phyloP scores from a whole-genome alignment of 2,888 invertebrate species.

The Synergus japonicus region DNA sequence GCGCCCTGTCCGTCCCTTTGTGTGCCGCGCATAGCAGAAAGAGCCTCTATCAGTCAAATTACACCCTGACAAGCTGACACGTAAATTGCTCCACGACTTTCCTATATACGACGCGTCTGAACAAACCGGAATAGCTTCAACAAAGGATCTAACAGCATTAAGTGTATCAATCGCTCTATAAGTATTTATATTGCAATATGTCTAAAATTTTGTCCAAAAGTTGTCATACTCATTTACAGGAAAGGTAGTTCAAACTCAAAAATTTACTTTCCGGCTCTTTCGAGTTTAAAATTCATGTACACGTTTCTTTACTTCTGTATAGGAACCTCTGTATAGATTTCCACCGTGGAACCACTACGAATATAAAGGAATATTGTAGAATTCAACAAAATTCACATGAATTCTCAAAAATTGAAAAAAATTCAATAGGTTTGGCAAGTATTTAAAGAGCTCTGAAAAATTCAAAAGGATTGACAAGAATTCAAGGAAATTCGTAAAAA shows the following conservation, averaged over 20 bases:
- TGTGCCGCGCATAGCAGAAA: constrained; percentile 53
- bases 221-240: neutral
- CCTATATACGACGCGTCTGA: constrained; percentile 60
- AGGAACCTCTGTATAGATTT: too few species aligned
- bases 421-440: too few species aligned
- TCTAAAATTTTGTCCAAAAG: neutral
- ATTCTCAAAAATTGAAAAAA: too few species aligned
- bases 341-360: too few species aligned
- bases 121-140: constrained; percentile 50
- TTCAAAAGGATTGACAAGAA: too few species aligned
- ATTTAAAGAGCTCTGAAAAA: too few species aligned
- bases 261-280: too few species aligned
- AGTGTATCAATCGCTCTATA: constrained; percentile 39
- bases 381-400: too few species aligned
- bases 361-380: too few species aligned
- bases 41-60: constrained; percentile 71
- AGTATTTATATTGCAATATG: neutral
- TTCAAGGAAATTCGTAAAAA: too few species aligned
- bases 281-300: too few species aligned
- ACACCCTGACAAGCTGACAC: constrained; percentile 74
- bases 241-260: neutral
- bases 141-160: constrained; percentile 47
- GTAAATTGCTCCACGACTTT: constrained; percentile 71
- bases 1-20: constrained; percentile 56
- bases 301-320: too few species aligned